A percentile compares a stretch with the other conserved stretches of the same genome.
Evolutionary conservation across 2,888 invertebrate genomes (phyloP).

Genomic region (Xanthia icteritia): DNA sequence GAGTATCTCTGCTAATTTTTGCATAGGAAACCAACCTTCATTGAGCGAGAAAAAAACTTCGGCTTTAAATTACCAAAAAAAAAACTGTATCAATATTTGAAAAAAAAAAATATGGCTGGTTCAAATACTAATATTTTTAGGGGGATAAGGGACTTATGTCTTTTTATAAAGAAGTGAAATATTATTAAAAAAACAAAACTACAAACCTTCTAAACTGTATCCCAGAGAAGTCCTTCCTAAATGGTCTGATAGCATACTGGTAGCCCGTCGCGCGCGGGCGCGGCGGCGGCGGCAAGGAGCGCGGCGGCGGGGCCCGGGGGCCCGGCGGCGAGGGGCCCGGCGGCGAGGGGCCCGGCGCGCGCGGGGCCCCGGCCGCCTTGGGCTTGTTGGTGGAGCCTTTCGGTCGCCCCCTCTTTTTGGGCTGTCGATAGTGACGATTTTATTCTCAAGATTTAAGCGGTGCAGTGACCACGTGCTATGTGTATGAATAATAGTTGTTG

Average conservation of each 20-base stretch:
- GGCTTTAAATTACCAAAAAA: not conserved
- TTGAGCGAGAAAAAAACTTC: not conserved
- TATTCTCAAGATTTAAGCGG: conserved; percentile 55
- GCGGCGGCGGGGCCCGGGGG: conserved; percentile 59
- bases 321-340: conserved; percentile 20
- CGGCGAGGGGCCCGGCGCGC: conserved; percentile 17
- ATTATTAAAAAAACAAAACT: not conserved
- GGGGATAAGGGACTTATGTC: not conserved
- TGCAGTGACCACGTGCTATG: conserved; percentile 19
- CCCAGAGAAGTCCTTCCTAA: conserved; percentile 88
- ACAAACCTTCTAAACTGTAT: conserved; percentile 87
- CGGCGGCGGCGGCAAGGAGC: conserved; percentile 68
- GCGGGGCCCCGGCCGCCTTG: conserved; percentile 72
- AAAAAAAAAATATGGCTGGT: not conserved
- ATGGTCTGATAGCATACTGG: conserved; percentile 86
- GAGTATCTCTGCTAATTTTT: not conserved
- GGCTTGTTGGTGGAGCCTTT: conserved; percentile 90
- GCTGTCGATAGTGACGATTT: conserved; percentile 73
- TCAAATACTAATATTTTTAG: not conserved
- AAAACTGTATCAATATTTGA: not conserved
- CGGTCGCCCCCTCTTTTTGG: conserved; percentile 88
- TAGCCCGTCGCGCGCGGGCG: conserved; percentile 83
- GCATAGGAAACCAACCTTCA: not conserved
- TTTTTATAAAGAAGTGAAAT: not conserved
- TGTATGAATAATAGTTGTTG: conserved; percentile 9